phyloP scores from a whole-genome alignment of 2,797 vertebrate species.

The Simalia tracyae region DNA sequence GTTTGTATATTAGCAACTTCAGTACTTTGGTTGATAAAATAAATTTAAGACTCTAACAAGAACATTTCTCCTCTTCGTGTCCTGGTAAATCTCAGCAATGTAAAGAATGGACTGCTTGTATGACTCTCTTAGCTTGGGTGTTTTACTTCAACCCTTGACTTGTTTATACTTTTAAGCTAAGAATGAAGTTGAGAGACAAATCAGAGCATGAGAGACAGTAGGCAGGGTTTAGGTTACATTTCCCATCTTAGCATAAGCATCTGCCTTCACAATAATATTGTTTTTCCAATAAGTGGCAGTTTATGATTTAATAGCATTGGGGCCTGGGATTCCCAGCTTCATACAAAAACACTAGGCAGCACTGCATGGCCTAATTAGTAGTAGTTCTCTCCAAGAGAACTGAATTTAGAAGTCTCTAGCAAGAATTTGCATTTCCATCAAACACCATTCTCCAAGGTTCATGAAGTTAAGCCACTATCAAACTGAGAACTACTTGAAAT shows the following conservation, averaged over 20 bases:
- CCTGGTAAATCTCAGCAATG: slow-evolving; percentile 42
- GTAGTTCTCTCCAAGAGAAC: background rate
- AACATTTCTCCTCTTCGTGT: slow-evolving; percentile 46
- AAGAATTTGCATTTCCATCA: background rate
- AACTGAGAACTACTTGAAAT: background rate
- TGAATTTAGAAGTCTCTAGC: background rate
- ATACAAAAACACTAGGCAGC: background rate
- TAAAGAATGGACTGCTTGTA: background rate
- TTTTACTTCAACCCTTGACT: slow-evolving; percentile 4
- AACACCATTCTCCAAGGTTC: background rate
- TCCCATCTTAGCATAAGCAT: background rate
- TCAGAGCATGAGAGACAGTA: background rate
- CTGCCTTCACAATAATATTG: background rate
- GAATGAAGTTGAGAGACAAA: slow-evolving; percentile 10
- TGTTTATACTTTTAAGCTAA: slow-evolving; percentile 9
- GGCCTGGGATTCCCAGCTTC: background rate
- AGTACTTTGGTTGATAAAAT: slow-evolving; percentile 64
- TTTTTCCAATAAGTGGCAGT: background rate
- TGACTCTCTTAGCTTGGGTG: background rate
- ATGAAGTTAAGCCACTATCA: background rate
- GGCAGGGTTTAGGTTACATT: background rate
- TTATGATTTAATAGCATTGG: background rate
- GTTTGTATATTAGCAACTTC: slow-evolving; percentile 60
- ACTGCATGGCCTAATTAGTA: background rate
- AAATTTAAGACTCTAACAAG: slow-evolving; percentile 52